These are phyloP conservation scores for Stenurella melanura DNA, from an alignment of 2,888 invertebrate species.

Conservation along the genomic window DNA sequence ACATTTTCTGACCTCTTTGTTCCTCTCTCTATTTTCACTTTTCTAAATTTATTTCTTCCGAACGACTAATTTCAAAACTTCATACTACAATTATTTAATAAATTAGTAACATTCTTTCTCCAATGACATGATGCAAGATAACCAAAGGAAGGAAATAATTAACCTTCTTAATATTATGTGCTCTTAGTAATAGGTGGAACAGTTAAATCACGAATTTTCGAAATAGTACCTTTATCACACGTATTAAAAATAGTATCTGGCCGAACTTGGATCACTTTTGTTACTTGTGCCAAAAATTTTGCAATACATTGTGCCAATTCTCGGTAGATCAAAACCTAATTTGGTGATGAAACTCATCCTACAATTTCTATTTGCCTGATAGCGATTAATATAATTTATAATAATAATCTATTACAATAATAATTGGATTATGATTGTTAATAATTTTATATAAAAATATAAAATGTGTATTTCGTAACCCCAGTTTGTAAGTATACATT, in stretches of 20 bases:
- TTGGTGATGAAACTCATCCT: neutral
- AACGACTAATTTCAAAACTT: too few species aligned
- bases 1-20: too few species aligned
- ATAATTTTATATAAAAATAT: neutral
- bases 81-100: too few species aligned
- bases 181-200: neutral
- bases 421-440: neutral
- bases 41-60: too few species aligned
- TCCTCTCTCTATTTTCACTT: too few species aligned
- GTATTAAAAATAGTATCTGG: neutral
- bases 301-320: neutral
- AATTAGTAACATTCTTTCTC: too few species aligned
- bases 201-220: neutral
- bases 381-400: constrained; percentile 4
- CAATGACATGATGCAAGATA: too few species aligned
- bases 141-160: neutral
- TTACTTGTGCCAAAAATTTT: constrained; percentile 5
- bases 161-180: neutral
- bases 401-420: constrained; percentile 4
- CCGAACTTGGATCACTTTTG: neutral
- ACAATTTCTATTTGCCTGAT: neutral
- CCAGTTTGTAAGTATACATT: neutral
- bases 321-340: neutral
- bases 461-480: neutral
- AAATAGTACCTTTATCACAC: neutral